A percentile compares a stretch with the other conserved stretches of the same genome.
These are phyloP conservation scores for Trachops cirrhosus DNA, from an alignment of 2,797 vertebrate species.

Conservation along the genomic window DNA sequence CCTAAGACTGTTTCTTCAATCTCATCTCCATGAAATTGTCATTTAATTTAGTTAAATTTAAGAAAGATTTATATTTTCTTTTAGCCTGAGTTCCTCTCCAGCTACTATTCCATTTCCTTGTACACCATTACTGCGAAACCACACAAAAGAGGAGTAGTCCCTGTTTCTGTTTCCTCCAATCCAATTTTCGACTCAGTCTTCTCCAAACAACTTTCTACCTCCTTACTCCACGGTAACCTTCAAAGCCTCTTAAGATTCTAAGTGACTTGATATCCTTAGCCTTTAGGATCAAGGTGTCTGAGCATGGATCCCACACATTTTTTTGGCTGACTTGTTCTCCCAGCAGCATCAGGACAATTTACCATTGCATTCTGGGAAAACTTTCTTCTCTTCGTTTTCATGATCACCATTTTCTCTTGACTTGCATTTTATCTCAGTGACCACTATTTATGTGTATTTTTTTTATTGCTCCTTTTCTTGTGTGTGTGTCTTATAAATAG, in stretches of 20 bases:
- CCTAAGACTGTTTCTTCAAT: neutral
- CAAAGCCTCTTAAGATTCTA: neutral
- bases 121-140: neutral
- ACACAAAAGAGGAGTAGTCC: neutral
- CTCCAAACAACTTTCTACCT: neutral
- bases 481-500: neutral
- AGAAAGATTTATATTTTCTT: neutral
- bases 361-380: neutral
- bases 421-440: neutral
- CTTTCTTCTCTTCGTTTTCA: neutral
- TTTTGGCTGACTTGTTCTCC: neutral
- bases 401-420: neutral
- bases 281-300: neutral
- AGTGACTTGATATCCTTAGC: neutral
- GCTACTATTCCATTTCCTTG: neutral
- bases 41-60: conserved; percentile 6
- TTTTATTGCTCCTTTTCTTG: neutral
- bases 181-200: neutral
- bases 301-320: neutral
- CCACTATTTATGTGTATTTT: neutral
- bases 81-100: neutral
- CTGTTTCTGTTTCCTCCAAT: neutral
- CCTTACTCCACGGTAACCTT: neutral
- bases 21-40: neutral
- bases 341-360: neutral